phyloP scores from a whole-genome alignment of 2,113 vertebrate species.

The Sciurus niger region DNA sequence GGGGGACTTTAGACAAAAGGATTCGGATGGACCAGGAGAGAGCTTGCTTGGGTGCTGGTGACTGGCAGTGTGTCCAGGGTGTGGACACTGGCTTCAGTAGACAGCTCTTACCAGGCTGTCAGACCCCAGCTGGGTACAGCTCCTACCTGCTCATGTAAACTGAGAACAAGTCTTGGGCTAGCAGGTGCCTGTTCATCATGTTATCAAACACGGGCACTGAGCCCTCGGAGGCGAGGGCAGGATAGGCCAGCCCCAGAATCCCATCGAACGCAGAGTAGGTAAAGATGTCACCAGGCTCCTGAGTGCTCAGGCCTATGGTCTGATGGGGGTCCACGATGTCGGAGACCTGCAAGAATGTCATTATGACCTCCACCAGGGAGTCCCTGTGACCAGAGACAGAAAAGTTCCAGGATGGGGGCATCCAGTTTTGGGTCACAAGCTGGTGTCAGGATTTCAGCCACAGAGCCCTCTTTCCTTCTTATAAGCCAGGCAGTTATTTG shows the following conservation, averaged over 20 bases:
- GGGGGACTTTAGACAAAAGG: not conserved
- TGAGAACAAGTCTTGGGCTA: constrained; percentile 85
- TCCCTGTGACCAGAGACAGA: not conserved
- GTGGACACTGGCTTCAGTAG: too few species aligned
- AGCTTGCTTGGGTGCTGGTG: too few species aligned
- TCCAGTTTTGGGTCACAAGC: not conserved
- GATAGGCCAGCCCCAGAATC: constrained; percentile 88
- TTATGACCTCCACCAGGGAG: accelerated
- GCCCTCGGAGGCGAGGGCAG: constrained; percentile 72
- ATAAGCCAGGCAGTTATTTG: too few species aligned
- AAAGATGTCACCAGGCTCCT: constrained; percentile 81
- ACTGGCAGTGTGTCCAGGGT: not conserved
- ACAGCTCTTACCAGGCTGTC: not conserved
- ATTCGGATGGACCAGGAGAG: not conserved
- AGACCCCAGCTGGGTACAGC: accelerated
- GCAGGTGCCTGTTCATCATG: constrained; percentile 81
- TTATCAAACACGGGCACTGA: constrained; percentile 86
- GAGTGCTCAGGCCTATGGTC: constrained; percentile 84
- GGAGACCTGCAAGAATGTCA: constrained; percentile 79
- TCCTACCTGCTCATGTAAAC: constrained; percentile 86
- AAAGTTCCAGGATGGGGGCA: not conserved
- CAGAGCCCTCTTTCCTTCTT: accelerated
- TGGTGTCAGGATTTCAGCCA: not conserved
- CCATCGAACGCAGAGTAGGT: constrained; percentile 85
- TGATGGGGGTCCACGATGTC: constrained; percentile 80